Percentiles rank a stretch among this genome's conserved stretches.
These are phyloP conservation scores for Trogon surrucura DNA, from an alignment of 2,113 vertebrate species.

Conservation along the genomic window DNA sequence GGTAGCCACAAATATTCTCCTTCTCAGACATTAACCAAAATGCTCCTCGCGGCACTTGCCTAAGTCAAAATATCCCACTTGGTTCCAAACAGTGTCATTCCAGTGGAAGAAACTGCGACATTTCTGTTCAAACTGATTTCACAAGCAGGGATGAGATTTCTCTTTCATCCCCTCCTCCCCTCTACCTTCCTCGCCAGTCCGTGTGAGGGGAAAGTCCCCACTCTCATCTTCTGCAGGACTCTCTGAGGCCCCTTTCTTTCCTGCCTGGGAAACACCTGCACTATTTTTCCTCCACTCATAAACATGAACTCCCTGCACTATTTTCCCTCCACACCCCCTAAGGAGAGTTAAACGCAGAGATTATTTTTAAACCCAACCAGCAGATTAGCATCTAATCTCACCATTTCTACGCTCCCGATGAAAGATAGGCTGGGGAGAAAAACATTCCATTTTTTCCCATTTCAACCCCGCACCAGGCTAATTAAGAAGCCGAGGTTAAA, in stretches of 20 bases:
- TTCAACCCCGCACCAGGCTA: conserved; percentile 21
- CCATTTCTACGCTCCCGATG: not conserved
- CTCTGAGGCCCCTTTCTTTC: not conserved
- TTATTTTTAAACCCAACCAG: conserved; percentile 44
- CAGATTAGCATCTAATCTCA: conserved; percentile 43
- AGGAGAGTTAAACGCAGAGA: not conserved
- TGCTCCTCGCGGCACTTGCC: not conserved
- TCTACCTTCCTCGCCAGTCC: not conserved
- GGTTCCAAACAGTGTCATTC: not conserved
- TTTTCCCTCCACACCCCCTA: not conserved
- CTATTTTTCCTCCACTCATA: fast-evolving
- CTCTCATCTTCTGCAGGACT: not conserved
- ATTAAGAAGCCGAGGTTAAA: conserved; percentile 68
- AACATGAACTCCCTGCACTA: not conserved
- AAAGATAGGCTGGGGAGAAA: conserved; percentile 15
- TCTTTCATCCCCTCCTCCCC: not conserved
- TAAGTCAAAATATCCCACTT: not conserved
- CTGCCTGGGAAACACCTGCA: not conserved
- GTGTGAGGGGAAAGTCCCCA: not conserved
- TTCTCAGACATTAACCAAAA: not conserved
- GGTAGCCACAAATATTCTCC: not conserved
- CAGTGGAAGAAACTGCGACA: not conserved
- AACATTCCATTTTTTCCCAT: not conserved
- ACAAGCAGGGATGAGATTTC: not conserved
- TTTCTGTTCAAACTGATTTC: not conserved